Conservation (phyloP, 2,113 vertebrate species). For the Cyprinodon brontotheroides region DNA sequence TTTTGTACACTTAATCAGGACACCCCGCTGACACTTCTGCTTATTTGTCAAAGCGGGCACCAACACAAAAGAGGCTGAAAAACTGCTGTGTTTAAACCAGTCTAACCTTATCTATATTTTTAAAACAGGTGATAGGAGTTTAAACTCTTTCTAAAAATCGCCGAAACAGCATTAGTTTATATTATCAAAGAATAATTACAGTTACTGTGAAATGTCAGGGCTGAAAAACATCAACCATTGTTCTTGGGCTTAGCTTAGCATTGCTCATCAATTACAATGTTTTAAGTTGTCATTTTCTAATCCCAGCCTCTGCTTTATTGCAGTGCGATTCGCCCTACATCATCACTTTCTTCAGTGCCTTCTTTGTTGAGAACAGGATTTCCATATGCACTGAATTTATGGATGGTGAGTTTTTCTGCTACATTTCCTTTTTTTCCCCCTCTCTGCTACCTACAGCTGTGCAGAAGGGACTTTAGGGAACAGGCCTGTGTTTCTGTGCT, state of each 20-base stretch:
- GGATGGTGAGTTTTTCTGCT: constrained; percentile 89
- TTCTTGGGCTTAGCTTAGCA: background rate
- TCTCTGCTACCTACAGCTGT: constrained; percentile 7
- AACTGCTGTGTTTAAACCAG: no score
- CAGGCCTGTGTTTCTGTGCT: constrained; percentile 25
- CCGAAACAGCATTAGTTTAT: background rate
- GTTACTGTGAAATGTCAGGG: no score
- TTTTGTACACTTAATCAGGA: no score
- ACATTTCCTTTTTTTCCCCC: constrained; percentile 9
- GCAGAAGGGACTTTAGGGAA: constrained; percentile 25
- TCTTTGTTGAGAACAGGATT: constrained; percentile 99
- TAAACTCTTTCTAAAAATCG: background rate
- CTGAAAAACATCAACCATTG: background rate
- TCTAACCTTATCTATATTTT: no score
- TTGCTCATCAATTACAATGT: background rate
- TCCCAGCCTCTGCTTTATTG: constrained; percentile 55
- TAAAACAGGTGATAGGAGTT: no score
- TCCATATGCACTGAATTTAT: constrained; percentile 99
- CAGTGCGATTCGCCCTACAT: constrained; percentile 98
- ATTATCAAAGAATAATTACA: background rate
- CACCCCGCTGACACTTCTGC: no score
- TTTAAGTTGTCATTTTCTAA: background rate
- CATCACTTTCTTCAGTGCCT: constrained; percentile 99
- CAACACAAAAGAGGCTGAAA: no score
- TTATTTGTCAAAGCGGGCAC: no score